Conservation (phyloP, 2,113 vertebrate species). For the Poeciliopsis occidentalis region DNA sequence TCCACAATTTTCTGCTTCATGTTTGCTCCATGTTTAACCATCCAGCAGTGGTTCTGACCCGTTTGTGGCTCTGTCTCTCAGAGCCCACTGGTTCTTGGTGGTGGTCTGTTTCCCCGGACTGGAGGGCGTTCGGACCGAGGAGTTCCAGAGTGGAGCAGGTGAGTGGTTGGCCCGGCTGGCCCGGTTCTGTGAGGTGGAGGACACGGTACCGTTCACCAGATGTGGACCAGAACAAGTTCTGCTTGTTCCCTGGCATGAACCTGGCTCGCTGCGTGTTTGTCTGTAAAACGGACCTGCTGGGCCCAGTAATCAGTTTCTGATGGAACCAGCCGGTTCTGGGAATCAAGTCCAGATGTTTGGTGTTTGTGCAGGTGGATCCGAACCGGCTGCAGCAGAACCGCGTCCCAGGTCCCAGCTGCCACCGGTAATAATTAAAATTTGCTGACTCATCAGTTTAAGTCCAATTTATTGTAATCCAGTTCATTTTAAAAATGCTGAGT, state of each 20-base stretch:
- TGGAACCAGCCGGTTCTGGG: neutral
- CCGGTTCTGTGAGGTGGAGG: neutral
- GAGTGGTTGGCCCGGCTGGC: neutral
- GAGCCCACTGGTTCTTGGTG: constrained; percentile 94
- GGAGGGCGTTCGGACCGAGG: constrained; percentile 79
- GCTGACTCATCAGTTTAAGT: too few species aligned
- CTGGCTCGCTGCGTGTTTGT: neutral
- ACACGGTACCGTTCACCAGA: too few species aligned
- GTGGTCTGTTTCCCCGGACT: constrained; percentile 94
- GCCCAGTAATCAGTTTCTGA: neutral
- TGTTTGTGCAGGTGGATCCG: constrained; percentile 30
- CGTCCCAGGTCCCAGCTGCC: constrained; percentile 1
- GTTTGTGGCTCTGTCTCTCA: constrained; percentile 40
- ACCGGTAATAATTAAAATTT: constrained; percentile 34
- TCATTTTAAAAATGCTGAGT: too few species aligned
- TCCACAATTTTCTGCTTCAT: too few species aligned
- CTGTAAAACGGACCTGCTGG: neutral
- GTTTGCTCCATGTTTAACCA: too few species aligned
- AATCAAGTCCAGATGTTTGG: neutral
- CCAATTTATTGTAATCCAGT: too few species aligned
- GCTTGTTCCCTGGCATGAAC: neutral
- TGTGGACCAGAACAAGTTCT: neutral
- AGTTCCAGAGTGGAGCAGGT: constrained; percentile 17
- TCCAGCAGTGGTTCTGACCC: neutral
- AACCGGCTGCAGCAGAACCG: neutral